Evolutionary conservation across 2,113 vertebrate genomes (phyloP), one percentile per base, ranked within the genome.

Genomic region (Engystomops pustulosus): DNA sequence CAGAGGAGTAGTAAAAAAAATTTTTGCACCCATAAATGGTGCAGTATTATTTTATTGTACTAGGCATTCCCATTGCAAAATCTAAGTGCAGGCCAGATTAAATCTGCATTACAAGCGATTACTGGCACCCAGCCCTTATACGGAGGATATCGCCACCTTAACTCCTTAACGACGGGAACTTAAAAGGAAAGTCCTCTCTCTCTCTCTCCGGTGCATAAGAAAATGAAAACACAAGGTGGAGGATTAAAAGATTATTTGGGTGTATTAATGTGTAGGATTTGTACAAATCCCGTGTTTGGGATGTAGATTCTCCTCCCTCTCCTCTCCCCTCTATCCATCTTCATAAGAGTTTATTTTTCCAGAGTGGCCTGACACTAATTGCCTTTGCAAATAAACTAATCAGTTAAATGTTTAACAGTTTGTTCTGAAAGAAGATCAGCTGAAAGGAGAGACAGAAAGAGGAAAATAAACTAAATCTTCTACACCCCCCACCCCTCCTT

Each of bases 261-360:
- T 70, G 80, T 62, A 82, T 82, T 82, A 82, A 74, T 74, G 47
- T 62, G 51, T 44, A 74, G 82, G 82, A 77, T 84, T 77, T 77
- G 82, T 49, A 77, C 72, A 84, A 77, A 78, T 67, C 82, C 72
- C 60, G 65, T 78, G 82, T 84, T 77, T 84, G 60, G 82, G 82
- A 84, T 77, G 82, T 38, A 68, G 71, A 34, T 78, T 41, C 51
- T 18, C n/a, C 53, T 55, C 49, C 18, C 32, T n/a, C 47, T 65
- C 60, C 34, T 36, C 4, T 74, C 6, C 47, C 80, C 58, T 79
- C 81, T 76, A 80, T 88, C 86, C 84, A 85, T 88, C 85, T 86
- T 87, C 85, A 80, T 27, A n/a, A 49, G 78, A 70, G 88, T 86
- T 88, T 88, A 87, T 87, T 88, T 88, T 86, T 86, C 85, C 87